Conservation (phyloP, 2,888 invertebrate species). For the Lochmaea crataegi region DNA sequence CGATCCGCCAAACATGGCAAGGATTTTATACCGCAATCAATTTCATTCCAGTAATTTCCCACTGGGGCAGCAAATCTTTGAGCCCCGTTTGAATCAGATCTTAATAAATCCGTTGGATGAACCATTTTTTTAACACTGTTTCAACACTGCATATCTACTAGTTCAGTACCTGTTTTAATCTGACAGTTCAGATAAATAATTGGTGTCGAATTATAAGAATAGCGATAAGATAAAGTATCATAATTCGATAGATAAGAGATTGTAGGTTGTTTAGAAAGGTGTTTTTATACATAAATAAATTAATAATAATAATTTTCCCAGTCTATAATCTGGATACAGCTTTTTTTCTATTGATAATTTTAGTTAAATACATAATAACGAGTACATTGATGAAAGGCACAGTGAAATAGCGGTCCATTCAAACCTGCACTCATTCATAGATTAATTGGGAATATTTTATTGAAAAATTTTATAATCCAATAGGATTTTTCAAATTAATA, state of each 20-base stretch:
- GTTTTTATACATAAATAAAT: too few species aligned
- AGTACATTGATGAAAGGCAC: too few species aligned
- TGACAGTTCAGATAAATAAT: slow-evolving; percentile 38
- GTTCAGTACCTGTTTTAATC: slow-evolving; percentile 23
- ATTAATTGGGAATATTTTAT: too few species aligned
- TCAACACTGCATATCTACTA: slow-evolving; percentile 21
- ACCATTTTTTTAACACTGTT: slow-evolving; percentile 51
- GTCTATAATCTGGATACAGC: too few species aligned
- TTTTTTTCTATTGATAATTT: too few species aligned
- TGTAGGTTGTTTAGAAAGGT: not conserved
- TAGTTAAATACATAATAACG: too few species aligned
- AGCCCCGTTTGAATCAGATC: slow-evolving; percentile 55
- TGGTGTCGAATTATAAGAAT: slow-evolving; percentile 33
- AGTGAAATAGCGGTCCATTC: too few species aligned
- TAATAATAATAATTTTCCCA: too few species aligned
- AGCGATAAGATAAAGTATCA: slow-evolving; percentile 43
- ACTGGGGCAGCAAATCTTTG: slow-evolving; percentile 57
- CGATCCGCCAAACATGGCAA: slow-evolving; percentile 64
- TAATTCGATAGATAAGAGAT: slow-evolving; percentile 2
- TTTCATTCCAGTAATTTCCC: slow-evolving; percentile 50
- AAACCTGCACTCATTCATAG: too few species aligned
- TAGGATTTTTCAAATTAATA: too few species aligned
- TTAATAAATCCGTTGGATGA: slow-evolving; percentile 58
- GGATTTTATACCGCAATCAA: slow-evolving; percentile 67
- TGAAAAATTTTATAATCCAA: too few species aligned